Evolutionary conservation across 2,113 vertebrate genomes (phyloP).

Genomic region (Motacilla alba): DNA sequence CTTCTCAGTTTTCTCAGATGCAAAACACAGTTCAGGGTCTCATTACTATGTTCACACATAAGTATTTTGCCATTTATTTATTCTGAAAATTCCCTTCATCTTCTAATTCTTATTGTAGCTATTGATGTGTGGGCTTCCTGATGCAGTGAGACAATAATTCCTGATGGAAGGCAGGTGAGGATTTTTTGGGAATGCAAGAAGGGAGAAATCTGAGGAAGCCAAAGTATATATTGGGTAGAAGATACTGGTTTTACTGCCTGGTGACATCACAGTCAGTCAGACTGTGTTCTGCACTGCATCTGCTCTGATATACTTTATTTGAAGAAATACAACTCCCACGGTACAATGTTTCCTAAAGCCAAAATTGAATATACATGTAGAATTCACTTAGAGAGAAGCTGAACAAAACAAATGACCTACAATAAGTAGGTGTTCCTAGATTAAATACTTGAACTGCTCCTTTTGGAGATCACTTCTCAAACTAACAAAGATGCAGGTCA

Average conservation of each 20-base stretch:
- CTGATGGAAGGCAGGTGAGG: neutral
- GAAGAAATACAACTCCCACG: neutral
- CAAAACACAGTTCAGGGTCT: neutral
- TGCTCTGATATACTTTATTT: neutral
- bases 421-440: neutral
- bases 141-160: neutral
- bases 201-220: neutral
- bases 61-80: neutral
- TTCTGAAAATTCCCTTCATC: neutral
- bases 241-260: neutral
- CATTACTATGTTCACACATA: neutral
- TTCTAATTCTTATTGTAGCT: neutral
- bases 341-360: neutral
- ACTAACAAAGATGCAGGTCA: neutral
- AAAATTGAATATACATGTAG: neutral
- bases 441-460: neutral
- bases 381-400: neutral
- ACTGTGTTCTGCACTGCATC: neutral
- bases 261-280: neutral
- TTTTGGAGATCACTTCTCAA: neutral
- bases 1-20: neutral
- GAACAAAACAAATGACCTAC: neutral
- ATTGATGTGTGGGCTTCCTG: neutral
- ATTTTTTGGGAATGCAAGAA: neutral
- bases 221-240: neutral